These are phyloP conservation scores for Agapostemon virescens DNA, from an alignment of 2,888 invertebrate genomes.

Conservation along the genomic window DNA sequence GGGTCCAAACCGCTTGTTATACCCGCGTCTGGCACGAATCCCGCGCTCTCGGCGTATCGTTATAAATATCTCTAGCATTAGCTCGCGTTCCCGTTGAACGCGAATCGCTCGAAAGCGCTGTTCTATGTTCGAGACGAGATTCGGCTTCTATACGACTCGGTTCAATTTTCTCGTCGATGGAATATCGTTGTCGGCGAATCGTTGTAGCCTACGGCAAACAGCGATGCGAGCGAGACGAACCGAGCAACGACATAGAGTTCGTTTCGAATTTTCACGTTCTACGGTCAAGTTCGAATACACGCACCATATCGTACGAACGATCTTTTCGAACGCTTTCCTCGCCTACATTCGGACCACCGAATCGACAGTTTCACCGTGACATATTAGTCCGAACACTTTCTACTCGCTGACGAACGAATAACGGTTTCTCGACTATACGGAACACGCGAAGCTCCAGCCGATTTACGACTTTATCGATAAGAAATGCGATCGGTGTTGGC, in stretches of 20 bases:
- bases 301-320: background rate
- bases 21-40: conserved; percentile 51
- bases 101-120: background rate
- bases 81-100: conserved; percentile 10
- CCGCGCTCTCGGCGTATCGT: conserved; percentile 50
- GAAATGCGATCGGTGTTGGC: background rate
- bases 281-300: background rate
- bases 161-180: background rate
- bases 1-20: conserved; percentile 46
- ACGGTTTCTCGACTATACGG: conserved; percentile 4
- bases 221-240: no score
- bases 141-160: background rate
- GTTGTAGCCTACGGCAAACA: background rate
- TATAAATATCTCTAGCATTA: conserved; percentile 56
- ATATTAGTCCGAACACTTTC: conserved; percentile 14
- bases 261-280: background rate
- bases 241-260: no score
- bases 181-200: background rate
- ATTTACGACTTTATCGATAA: conserved; percentile 20
- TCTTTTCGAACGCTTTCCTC: conserved; percentile 7
- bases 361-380: conserved; percentile 11
- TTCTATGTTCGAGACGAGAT: background rate
- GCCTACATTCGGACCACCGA: background rate
- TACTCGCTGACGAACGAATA: conserved; percentile 10
- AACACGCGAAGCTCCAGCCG: background rate